Evolutionary conservation across 2,797 vertebrate species (phyloP).

Genomic region (Sebastes iracundus): DNA sequence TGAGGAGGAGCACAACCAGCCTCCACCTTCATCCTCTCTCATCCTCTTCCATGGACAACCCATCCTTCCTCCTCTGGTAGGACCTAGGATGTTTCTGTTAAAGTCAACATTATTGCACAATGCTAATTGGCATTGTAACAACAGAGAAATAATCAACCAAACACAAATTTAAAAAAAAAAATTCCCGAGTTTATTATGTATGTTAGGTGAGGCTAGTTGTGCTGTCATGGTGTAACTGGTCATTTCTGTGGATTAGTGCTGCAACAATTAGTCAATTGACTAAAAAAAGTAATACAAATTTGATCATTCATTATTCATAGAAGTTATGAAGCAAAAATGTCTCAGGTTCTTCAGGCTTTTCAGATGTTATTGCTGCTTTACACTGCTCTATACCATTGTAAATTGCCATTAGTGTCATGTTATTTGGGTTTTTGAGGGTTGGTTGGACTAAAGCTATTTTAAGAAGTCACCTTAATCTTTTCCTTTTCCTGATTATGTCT

Average conservation of each 20-base stretch:
- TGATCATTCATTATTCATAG: neutral
- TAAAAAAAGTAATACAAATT: neutral
- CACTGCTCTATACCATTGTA: neutral
- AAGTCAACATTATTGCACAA: neutral
- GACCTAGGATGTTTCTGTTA: neutral
- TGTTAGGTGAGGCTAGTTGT: neutral
- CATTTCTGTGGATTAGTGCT: neutral
- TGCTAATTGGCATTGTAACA: too few relatives aligned
- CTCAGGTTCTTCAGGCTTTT: neutral
- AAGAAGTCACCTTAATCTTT: neutral
- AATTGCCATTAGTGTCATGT: neutral
- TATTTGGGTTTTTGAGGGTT: neutral
- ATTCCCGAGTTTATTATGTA: too few relatives aligned
- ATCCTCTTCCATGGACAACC: constrained; percentile 75
- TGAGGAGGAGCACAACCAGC: constrained; percentile 3
- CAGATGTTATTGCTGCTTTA: neutral
- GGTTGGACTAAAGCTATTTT: neutral
- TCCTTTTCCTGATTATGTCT: too few relatives aligned
- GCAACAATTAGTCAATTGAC: neutral
- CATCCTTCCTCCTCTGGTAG: constrained; percentile 83
- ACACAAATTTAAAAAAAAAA: too few relatives aligned
- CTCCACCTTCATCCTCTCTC: constrained; percentile 51
- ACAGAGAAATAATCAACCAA: too few relatives aligned
- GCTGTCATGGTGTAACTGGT: neutral
- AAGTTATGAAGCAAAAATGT: neutral